Base-by-base conservation (phyloP, 2,113 vertebrate species). In the Rhodinocichla rosea region DNA sequence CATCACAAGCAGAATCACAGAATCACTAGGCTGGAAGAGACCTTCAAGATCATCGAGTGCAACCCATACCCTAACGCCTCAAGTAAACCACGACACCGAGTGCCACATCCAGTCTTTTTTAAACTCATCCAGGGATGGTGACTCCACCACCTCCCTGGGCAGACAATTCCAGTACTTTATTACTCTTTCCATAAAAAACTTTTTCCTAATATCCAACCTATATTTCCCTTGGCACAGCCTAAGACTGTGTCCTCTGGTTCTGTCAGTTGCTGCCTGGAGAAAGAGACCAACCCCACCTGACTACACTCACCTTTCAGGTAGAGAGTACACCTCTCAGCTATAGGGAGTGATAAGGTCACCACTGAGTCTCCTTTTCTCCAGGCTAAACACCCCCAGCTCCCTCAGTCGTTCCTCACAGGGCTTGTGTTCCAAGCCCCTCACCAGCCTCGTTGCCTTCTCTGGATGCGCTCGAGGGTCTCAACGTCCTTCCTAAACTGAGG, bases 381-480 rank as follows among this genome's bases (percentile, higher is more conserved):
- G 60, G 37, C 27, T 30, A 15, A 63, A 40, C 18, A 45, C 8
- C 6, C 30, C 42, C 63, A 65, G 42, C 15, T 18, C 24, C 44
- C 47, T 17, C 35, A 70, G 47, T 4, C 2, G 0, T 39, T 73
- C 24, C 33, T 68, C 33, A 47, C 9, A 68, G 64, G 16, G 44
- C 2, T 67, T 35, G 44, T 35, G 33, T 20, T 68, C 33, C 33
- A 1, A 68, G 44, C 24, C 44, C 65, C 24, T 26, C 50, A 8
- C 22, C 50, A 33, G 30, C 69, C 22, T 33, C 15, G 6, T 9
- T 42, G 30, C 70, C 17, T n/a, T 13, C 52, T 44, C 39, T 56
- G 52, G 52, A 42, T 2, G 1, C 0, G 17, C 39, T n/a, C 13
- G 9, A n/a, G 39, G 0, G 1, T 33, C 50, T 42, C 69, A 8